Evolutionary conservation across 1,140 invertebrate genomes (phyloP).

Genomic region (Pemphigus obesinymphae): DNA sequence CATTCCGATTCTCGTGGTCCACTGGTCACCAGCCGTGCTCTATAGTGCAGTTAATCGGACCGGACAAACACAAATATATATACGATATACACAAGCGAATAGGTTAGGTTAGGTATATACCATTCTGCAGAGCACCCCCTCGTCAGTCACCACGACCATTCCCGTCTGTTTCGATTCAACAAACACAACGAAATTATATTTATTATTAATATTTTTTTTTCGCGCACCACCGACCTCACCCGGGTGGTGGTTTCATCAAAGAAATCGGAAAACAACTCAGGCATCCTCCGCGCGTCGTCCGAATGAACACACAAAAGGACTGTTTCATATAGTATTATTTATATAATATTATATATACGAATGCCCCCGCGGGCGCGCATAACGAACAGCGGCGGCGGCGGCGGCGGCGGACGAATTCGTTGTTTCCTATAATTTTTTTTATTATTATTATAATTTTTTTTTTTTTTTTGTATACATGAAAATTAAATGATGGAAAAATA

Average conservation of each 20-base stretch:
- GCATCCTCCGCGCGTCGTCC: slow-evolving; percentile 7
- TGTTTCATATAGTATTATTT: background rate
- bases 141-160: background rate
- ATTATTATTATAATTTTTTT: background rate
- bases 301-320: slow-evolving; percentile 38
- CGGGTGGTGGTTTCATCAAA: slow-evolving; percentile 36
- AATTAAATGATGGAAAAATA: slow-evolving; percentile 3
- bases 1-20: background rate
- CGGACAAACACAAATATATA: slow-evolving; percentile 28
- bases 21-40: background rate
- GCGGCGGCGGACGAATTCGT: background rate
- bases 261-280: slow-evolving; percentile 36
- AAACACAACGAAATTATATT: slow-evolving; percentile 35
- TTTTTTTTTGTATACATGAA: background rate
- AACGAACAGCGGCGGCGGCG: background rate
- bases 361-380: background rate
- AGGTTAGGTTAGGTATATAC: background rate
- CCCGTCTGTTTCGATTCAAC: slow-evolving; percentile 28
- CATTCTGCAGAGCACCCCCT: background rate
- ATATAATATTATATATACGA: background rate
- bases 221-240: slow-evolving; percentile 34
- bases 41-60: slow-evolving; percentile 12
- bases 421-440: slow-evolving; percentile 11
- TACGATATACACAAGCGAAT: background rate
- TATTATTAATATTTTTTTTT: slow-evolving; percentile 10